These are phyloP conservation scores for Nemurella pictetii DNA, from an alignment of 2,888 invertebrate genomes.

Conservation along the genomic window DNA sequence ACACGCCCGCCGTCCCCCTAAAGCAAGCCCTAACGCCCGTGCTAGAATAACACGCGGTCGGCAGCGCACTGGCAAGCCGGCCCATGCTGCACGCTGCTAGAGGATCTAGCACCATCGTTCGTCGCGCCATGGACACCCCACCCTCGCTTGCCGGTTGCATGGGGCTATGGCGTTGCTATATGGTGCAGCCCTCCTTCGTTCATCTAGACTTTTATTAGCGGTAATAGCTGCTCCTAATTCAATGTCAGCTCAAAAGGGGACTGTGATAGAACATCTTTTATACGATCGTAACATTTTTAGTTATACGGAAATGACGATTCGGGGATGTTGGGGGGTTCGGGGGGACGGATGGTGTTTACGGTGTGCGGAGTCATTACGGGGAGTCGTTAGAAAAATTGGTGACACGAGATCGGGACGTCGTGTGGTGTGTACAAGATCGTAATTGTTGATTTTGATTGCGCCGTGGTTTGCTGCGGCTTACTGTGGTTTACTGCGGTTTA, in stretches of 20 bases:
- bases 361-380: not conserved
- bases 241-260: not conserved
- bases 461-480: not conserved
- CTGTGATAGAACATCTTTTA: not conserved
- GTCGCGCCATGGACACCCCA: not conserved
- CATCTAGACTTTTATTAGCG: not conserved
- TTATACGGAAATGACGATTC: not conserved
- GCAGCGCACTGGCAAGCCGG: not conserved
- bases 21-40: not conserved
- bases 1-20: not conserved
- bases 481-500: not conserved
- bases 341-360: not conserved
- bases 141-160: not conserved
- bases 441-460: not conserved
- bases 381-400: not conserved
- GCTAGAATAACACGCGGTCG: not conserved
- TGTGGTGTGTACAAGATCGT: not conserved
- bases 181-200: not conserved
- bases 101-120: not conserved
- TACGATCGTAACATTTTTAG: not conserved
- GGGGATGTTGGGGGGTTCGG: not conserved
- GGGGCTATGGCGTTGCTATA: too few relatives aligned
- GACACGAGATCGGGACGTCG: not conserved
- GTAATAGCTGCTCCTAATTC: not conserved
- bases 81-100: not conserved